Percentiles rank a stretch among this genome's conserved stretches.
These are phyloP conservation scores for Gastracanthus pulcherrimus DNA, from an alignment of 2,888 invertebrate genomes.

Conservation along the genomic window DNA sequence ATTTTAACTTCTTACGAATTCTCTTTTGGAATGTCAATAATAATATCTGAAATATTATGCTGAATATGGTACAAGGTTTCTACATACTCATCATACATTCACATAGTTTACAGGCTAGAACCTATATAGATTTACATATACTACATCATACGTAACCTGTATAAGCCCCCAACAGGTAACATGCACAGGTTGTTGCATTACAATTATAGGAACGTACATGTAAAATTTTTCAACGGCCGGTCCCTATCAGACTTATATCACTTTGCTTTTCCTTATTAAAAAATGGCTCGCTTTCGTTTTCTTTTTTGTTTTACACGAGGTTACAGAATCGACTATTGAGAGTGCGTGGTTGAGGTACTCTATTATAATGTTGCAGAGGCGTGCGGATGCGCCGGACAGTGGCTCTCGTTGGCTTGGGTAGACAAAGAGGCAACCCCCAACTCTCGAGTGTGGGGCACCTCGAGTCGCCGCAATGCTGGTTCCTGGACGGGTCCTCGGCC, in stretches of 20 bases:
- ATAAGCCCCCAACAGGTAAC: constrained; percentile 6
- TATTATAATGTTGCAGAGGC: constrained; percentile 73
- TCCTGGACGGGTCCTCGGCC: constrained; percentile 63
- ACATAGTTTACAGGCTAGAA: not conserved
- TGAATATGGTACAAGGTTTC: too few species aligned
- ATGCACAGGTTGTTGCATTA: constrained; percentile 3
- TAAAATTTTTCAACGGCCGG: constrained; percentile 31
- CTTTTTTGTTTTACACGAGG: constrained; percentile 43
- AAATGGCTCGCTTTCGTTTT: constrained; percentile 51
- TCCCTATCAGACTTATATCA: constrained; percentile 8
- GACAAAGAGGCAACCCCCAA: constrained; percentile 47
- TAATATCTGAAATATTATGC: too few species aligned
- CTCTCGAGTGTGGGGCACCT: constrained; percentile 42
- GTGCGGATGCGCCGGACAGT: constrained; percentile 63
- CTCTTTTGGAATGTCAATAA: too few species aligned
- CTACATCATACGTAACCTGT: constrained; percentile 11
- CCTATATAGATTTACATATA: not conserved
- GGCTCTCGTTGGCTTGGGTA: constrained; percentile 37
- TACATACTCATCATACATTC: too few species aligned
- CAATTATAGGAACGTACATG: constrained; percentile 43
- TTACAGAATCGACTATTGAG: constrained; percentile 73
- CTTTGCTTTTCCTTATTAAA: constrained; percentile 29
- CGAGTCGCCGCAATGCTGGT: not conserved
- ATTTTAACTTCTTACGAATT: too few species aligned
- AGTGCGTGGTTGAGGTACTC: constrained; percentile 76